Conservation (phyloP, 2,888 invertebrate genomes). For the Blera fallax region DNA sequence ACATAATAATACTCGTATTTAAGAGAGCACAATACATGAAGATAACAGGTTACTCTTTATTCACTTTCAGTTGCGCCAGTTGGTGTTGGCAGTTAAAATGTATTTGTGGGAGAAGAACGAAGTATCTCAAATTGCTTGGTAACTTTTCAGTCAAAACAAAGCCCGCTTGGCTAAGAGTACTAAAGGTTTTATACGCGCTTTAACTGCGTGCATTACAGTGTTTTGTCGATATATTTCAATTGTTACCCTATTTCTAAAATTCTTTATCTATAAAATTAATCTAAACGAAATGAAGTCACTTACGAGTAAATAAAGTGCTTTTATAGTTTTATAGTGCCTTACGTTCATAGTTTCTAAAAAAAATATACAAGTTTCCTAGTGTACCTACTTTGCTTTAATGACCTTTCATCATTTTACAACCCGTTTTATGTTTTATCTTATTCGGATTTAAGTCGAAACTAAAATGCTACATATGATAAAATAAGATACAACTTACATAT, state of each 20-base stretch:
- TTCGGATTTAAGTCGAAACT: background rate
- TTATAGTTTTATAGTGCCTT: constrained; percentile 13
- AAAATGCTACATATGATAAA: constrained; percentile 12
- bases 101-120: constrained; percentile 48
- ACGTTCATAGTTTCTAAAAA: constrained; percentile 30
- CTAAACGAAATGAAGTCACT: background rate
- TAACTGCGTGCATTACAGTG: constrained; percentile 29
- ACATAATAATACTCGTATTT: background rate
- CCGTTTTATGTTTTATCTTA: background rate
- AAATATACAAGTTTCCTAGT: background rate
- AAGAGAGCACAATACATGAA: constrained; percentile 47
- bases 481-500: background rate
- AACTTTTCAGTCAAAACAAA: constrained; percentile 72
- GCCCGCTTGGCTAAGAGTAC: constrained; percentile 56
- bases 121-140: constrained; percentile 63
- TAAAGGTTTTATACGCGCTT: constrained; percentile 26
- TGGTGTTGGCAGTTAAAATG: constrained; percentile 41
- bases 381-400: constrained; percentile 29
- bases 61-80: constrained; percentile 45
- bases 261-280: background rate
- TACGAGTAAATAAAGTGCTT: background rate
- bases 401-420: constrained; percentile 16
- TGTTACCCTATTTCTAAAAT: constrained; percentile 9
- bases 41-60: constrained; percentile 60
- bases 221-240: constrained; percentile 55